phyloP scores from a whole-genome alignment of 2,888 invertebrate species.

The Sceliomorpha sp. region DNA sequence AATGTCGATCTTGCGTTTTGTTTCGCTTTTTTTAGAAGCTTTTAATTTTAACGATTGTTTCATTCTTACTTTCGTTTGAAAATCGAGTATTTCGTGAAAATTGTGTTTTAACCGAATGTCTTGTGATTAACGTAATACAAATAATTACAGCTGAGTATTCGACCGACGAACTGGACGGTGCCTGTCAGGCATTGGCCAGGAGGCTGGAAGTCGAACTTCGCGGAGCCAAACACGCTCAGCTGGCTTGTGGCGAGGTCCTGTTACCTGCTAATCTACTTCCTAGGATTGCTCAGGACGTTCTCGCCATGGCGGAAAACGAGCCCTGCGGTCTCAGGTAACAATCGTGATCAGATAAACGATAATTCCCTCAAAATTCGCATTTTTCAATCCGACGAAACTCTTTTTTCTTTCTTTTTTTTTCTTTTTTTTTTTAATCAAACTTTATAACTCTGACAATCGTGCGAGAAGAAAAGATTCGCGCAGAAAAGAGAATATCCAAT shows the following conservation, averaged over 20 bases:
- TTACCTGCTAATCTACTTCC: conserved; percentile 91
- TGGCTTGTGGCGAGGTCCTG: conserved; percentile 92
- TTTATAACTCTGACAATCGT: too few species aligned
- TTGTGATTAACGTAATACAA: too few species aligned
- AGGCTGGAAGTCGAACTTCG: conserved; percentile 89
- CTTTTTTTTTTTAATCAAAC: too few species aligned
- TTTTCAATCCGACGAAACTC: neutral
- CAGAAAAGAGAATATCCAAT: too few species aligned
- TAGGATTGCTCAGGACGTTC: conserved; percentile 89
- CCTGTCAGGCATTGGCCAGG: conserved; percentile 86
- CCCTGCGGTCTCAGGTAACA: conserved; percentile 90
- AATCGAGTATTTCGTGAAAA: too few species aligned
- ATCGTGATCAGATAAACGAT: neutral
- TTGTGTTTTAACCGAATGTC: too few species aligned
- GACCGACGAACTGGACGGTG: conserved; percentile 81
- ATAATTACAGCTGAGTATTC: conserved; percentile 79
- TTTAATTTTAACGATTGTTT: too few species aligned
- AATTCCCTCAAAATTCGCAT: neutral
- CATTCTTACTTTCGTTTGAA: too few species aligned
- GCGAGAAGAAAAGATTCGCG: too few species aligned
- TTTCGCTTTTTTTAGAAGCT: too few species aligned
- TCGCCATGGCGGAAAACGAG: conserved; percentile 92
- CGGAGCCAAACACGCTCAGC: conserved; percentile 89
- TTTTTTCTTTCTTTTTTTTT: neutral
- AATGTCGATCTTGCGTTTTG: too few species aligned